Evolutionary conservation across 2,888 invertebrate genomes (phyloP), one percentile per base, ranked within the genome.

Genomic region (Sicus ferrugineus): DNA sequence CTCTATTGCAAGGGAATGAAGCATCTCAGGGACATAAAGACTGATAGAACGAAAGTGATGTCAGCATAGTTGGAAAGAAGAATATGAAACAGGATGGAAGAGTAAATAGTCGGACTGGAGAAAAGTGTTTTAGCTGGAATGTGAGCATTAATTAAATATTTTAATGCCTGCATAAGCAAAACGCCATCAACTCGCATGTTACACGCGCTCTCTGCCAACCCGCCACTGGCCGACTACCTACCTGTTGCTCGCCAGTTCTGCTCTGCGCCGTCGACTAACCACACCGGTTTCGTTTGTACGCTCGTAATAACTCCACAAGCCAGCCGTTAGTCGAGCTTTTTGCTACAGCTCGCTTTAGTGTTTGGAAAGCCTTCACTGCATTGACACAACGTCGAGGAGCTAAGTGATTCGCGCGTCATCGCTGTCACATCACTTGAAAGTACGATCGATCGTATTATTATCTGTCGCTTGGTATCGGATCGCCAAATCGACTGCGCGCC

Each of bases 281-380:
- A 67, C 67, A 67, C 67, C 67, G 67, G 67, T 67, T 67, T 59
- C 67, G 48, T 58, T 67, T 67, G 58, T 67, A 67, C 67, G 48
- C 30, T 59, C 62, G 62, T 68, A 62, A 68, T 67, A 61, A 50
- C 54, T 68, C 42, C 68, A 68, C 68, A 68, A 14, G 26, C 42
- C 31, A 34, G 62, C 68, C 52, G 62, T 62, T 59, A n/a, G n/a
- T n/a, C n/a, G n/a, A n/a, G 67, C 67, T 67, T 52, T 64, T 54
- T 62, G 54, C 68, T 61, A 61, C 52, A 68, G 23, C 61, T 61
- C 62, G 46, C 42, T 50, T 68, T 68, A 68, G 68, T 68, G 68
- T 62, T 62, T 68, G 68, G 62, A 61, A 62, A 68, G 54, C 68
- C 68, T 68, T 68, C 68, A 68, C 68, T 62, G 68, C 54, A 68